Conservation (phyloP, 92 coral and sea anemone genomes). For the Chrysogorgia sp. region DNA sequence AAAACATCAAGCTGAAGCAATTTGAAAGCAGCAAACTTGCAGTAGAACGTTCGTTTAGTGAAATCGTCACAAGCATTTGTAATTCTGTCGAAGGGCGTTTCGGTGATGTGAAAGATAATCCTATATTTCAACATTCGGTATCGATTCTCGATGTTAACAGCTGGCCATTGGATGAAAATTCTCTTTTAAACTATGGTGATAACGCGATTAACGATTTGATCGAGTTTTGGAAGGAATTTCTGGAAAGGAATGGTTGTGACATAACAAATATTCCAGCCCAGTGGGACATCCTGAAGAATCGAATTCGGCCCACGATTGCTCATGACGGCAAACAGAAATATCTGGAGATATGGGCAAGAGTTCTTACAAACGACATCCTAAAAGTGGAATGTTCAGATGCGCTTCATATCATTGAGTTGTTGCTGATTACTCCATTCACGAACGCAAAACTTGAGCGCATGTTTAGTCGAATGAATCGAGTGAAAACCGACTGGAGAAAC, state of each 20-base stretch:
- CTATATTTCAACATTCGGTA: neutral
- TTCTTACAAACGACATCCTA: neutral
- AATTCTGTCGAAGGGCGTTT: neutral
- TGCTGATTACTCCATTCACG: conserved; percentile 19
- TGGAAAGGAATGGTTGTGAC: neutral
- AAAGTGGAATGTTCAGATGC: neutral
- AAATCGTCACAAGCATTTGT: neutral
- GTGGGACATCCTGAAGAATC: conserved; percentile 2
- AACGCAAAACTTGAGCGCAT: conserved; percentile 7
- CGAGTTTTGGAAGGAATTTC: neutral
- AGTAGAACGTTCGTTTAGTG: neutral
- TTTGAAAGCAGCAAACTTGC: neutral
- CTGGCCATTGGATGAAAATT: neutral
- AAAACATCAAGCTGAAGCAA: neutral
- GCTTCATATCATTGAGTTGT: conserved; percentile 6
- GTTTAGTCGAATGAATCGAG: too few species aligned
- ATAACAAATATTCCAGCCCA: neutral
- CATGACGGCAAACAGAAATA: neutral
- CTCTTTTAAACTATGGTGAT: conserved; percentile 6
- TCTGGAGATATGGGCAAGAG: neutral
- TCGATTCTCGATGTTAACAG: neutral
- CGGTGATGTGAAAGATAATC: neutral
- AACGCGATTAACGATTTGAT: neutral
- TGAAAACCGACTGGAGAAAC: conserved; percentile 10
- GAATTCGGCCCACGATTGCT: neutral